phyloP scores from a whole-genome alignment of 2,888 invertebrate species.

The Hirudinaria manillensis region DNA sequence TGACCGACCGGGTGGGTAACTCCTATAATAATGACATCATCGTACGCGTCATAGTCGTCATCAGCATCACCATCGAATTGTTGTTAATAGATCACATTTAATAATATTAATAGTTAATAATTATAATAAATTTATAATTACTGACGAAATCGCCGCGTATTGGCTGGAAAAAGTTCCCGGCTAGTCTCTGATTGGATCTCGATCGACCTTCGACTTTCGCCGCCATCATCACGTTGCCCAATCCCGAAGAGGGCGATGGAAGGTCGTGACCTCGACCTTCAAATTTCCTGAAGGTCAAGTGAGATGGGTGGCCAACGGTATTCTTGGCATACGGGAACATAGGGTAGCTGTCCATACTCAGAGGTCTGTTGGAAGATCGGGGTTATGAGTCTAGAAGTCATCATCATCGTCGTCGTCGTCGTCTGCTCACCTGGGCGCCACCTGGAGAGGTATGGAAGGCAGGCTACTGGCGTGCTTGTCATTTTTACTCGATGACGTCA shows the following conservation, averaged over 20 bases:
- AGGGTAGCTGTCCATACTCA: neutral
- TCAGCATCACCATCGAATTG: neutral
- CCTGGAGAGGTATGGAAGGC: neutral
- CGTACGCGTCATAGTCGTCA: neutral
- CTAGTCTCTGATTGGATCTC: neutral
- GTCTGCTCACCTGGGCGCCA: neutral
- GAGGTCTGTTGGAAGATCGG: neutral
- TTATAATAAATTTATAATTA: neutral
- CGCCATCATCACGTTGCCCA: neutral
- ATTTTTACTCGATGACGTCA: slow-evolving; percentile 2
- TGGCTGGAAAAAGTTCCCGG: neutral
- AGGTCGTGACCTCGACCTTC: neutral
- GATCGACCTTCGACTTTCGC: neutral
- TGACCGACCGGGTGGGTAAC: neutral
- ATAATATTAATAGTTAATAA: neutral
- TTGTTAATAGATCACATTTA: neutral
- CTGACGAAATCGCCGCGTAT: neutral
- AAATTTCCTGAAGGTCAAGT: neutral
- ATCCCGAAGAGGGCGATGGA: neutral
- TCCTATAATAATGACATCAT: neutral
- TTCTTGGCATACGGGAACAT: neutral
- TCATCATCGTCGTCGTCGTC: neutral
- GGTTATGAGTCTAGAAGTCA: neutral
- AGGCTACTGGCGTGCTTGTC: slow-evolving; percentile 13
- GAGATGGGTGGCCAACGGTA: neutral